phyloP scores from a whole-genome alignment of 1,140 invertebrate species.

The Meteorus sp. region DNA sequence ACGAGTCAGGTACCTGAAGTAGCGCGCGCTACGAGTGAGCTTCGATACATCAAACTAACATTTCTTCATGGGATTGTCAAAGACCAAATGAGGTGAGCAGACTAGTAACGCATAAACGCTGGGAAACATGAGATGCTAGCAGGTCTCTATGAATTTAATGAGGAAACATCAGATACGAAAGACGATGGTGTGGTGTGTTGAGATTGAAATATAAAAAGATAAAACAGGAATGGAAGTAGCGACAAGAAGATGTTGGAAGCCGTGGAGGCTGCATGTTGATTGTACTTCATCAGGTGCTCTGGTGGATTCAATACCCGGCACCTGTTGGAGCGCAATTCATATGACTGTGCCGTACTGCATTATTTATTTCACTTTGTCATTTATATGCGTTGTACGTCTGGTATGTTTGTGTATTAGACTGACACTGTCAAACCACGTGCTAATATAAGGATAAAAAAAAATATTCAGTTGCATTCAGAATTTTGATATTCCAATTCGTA shows the following conservation, averaged over 20 bases:
- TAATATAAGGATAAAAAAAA: neutral
- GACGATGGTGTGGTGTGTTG: neutral
- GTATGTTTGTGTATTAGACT: too few relatives aligned
- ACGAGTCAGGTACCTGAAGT: slow-evolving; percentile 97
- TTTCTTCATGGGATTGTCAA: too few relatives aligned
- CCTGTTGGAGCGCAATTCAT: slow-evolving; percentile 92
- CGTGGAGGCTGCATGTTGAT: slow-evolving; percentile 77
- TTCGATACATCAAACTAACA: slow-evolving; percentile 20
- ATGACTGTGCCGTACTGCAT: slow-evolving; percentile 56
- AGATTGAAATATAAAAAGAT: neutral
- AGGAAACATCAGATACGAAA: neutral
- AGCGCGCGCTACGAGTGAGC: slow-evolving; percentile 79
- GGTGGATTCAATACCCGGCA: slow-evolving; percentile 85
- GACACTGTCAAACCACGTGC: too few relatives aligned
- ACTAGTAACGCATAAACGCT: neutral
- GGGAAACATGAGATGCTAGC: too few relatives aligned
- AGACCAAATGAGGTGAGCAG: too few relatives aligned
- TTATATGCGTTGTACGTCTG: too few relatives aligned
- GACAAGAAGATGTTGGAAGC: slow-evolving; percentile 6
- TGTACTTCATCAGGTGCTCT: slow-evolving; percentile 99
- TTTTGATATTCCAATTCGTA: too few relatives aligned
- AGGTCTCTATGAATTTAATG: too few relatives aligned
- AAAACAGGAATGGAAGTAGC: slow-evolving; percentile 14
- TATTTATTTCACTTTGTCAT: slow-evolving; percentile 21
- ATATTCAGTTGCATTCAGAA: neutral